Conservation (phyloP, 2,888 invertebrate species). For the Callyntrura guangdongensis region DNA sequence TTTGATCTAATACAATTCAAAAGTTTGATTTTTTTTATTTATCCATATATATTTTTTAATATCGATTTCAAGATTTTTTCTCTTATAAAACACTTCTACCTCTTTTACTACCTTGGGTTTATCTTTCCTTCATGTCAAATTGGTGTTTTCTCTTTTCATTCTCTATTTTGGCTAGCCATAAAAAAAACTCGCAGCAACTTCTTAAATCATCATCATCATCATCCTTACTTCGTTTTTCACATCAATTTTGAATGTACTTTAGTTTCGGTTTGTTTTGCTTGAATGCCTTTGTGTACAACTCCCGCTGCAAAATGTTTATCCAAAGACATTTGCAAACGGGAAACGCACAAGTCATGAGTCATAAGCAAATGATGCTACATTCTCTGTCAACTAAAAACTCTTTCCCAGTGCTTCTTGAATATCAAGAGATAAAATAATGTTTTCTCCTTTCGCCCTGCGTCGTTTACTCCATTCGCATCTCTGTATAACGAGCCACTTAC, state of each 20-base stretch:
- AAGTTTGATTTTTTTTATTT: neutral
- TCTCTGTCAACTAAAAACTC: constrained; percentile 49
- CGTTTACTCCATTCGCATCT: neutral
- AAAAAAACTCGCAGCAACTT: neutral
- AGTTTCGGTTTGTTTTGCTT: neutral
- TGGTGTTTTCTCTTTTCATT: neutral
- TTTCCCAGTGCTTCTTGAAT: constrained; percentile 8
- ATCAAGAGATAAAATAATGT: neutral
- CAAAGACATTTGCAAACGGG: neutral
- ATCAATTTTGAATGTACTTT: neutral
- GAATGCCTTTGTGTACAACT: neutral
- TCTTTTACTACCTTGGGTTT: no score
- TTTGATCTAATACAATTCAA: neutral
- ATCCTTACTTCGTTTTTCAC: neutral
- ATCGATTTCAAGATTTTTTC: neutral
- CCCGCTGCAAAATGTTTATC: neutral
- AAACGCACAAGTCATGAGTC: constrained; percentile 30
- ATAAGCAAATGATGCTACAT: constrained; percentile 50
- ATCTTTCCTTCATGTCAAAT: no score
- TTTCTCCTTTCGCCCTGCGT: neutral
- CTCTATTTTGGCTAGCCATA: neutral
- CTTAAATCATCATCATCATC: neutral
- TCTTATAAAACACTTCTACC: neutral
- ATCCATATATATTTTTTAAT: neutral
- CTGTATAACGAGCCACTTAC: constrained; percentile 2